Evolutionary conservation across 2,797 vertebrate species (phyloP), one percentile per base, ranked within the genome.

Genomic region (Chelon labrosus): DNA sequence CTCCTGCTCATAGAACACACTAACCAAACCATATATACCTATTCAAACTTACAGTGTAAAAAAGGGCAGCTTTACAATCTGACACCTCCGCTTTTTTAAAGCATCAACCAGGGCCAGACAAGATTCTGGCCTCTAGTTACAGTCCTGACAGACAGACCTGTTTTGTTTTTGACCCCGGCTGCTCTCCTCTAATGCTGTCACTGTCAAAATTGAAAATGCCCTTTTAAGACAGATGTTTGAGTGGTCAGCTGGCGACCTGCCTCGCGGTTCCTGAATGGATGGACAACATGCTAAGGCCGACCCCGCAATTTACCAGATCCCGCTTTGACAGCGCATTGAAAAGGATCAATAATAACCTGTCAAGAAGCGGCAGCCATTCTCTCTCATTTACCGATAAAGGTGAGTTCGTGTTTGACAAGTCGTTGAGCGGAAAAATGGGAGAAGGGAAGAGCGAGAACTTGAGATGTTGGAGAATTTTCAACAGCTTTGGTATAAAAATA

Each of bases 281-380:
- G 65, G 88, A 87, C 80, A 90, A 84, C 88, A 82, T 65, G 79
- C 82, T 68, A 80, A 84, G 83, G 64, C 84, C 81, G 70, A 75
- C 64, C 70, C 69, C 25, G 56, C 89, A 82, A 90, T 90, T 90
- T 91, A 76, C 80, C 77, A 86, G 87, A 86, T 88, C 79, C 68
- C 49, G 80, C 79, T 90, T 79, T 91, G 91, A 92, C 91, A 93
- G 90, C 83, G 67, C 82, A 73, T 66, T 83, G 79, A 77, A 89
- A 76, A 59, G 67, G 85, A 94, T 95, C 92, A 84, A 94, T 94
- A 93, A 83, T 75, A 88, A 85, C 70, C 88, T 92, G 92, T 91
- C 91, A 89, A 76, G 75, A 85, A 81, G 81, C 82, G 71, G 85
- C 79, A 70, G 58, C 73, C 61, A 44, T 77, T 89, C 84, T 65